Evolutionary conservation across 2,797 vertebrate genomes (phyloP), one percentile per base, ranked within the genome.

Genomic region (Neomorphus geoffroyi): DNA sequence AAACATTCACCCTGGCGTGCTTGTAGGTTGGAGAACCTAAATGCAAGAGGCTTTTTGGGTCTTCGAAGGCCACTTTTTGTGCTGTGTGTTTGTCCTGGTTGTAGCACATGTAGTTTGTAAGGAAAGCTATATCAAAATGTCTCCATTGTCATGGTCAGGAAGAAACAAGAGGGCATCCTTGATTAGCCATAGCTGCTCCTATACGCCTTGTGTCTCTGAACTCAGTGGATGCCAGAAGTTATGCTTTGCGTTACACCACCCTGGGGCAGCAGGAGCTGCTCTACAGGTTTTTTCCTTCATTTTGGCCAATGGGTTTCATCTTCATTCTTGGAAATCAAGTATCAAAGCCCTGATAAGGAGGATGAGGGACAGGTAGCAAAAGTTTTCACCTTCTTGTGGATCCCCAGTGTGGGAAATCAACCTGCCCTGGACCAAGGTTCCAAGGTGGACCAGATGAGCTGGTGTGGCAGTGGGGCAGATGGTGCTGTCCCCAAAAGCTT

Each of bases 1-100:
- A 14, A 77, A 30, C 60, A 33, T 8, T 21, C 2, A 2, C 30
- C 32, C 37, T 0, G 1, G 18, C 2, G 14, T 18, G 17, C 35
- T 28, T 19, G 24, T 53, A 6, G 19, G 15, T 23, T 46, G 30
- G 22, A 18, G 18, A n/a, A 46, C 22, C 13, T 18, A 48, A 86
- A 56, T 3, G 41, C 0, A 1, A 67, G 72, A 65, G 46, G 33
- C 12, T 64, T 32, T 75, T 1, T 18, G 70, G 21, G 41, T 54
- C 50, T 58, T 70, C 7, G 13, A 18, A 75, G 11, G 30, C 45
- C n/a, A 0, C 35, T 72, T 4, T 13, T 46, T 5, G 53, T 23
- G 17, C 67, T 23, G 26, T 6, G 60, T 12, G 13, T 2, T 73
- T 32, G 18, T 50, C 46, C 58, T 24, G 37, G 28, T 46, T 65